Conservation (phyloP, 2,113 vertebrate genomes). For the Haemorhous mexicanus region DNA sequence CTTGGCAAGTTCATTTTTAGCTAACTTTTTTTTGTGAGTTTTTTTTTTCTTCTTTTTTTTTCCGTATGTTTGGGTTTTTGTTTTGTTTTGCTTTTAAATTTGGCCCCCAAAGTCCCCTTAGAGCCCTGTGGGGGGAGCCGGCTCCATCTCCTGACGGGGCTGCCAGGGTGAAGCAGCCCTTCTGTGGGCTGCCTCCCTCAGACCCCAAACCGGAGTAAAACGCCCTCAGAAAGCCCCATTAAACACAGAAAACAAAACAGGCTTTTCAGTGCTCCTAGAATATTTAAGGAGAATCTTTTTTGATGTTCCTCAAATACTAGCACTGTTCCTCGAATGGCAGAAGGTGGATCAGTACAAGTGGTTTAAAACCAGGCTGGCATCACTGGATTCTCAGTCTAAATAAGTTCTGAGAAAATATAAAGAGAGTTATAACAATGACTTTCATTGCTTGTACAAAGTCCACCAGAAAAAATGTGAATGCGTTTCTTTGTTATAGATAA, state of each 20-base stretch:
- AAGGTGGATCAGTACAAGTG: fast-evolving
- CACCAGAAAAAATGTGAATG: neutral
- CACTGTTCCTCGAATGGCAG: neutral
- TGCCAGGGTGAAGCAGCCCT: fast-evolving
- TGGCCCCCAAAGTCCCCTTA: fast-evolving
- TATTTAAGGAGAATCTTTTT: neutral
- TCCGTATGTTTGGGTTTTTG: fast-evolving
- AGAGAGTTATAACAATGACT: neutral
- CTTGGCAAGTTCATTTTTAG: fast-evolving
- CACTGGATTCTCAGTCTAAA: neutral
- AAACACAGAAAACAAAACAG: fast-evolving
- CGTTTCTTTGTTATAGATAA: neutral
- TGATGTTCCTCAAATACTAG: fast-evolving
- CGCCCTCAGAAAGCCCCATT: fast-evolving
- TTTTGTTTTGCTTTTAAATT: neutral
- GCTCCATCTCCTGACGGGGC: fast-evolving
- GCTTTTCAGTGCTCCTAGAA: fast-evolving
- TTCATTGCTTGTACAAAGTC: neutral
- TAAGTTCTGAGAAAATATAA: neutral
- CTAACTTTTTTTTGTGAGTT: fast-evolving
- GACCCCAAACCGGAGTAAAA: fast-evolving
- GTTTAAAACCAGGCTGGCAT: neutral
- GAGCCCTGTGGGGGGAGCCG: fast-evolving
- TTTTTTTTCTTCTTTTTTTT: neutral
- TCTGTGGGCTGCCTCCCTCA: fast-evolving